Percentiles rank a stretch among this genome's conserved stretches.
Conservation (phyloP, 2,888 invertebrate species). For the Biston stratarius region DNA sequence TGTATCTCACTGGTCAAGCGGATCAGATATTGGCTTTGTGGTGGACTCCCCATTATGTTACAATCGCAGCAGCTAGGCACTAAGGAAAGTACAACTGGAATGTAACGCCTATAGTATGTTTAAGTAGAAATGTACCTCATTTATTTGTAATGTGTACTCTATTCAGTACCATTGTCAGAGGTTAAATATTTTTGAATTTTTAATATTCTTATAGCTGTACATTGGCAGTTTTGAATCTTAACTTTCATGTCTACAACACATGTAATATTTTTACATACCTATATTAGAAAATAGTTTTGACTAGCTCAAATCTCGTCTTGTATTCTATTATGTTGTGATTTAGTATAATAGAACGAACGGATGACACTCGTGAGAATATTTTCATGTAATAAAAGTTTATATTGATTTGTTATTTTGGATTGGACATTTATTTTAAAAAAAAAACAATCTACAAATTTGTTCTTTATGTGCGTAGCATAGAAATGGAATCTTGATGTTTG, state of each 20-base stretch:
- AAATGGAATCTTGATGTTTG: constrained; percentile 37
- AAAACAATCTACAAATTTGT: constrained; percentile 16
- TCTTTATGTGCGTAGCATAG: constrained; percentile 28
- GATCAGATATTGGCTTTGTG: background rate
- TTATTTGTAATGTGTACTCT: constrained; percentile 43
- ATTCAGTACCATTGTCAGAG: constrained; percentile 44
- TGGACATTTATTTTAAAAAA: constrained; percentile 27
- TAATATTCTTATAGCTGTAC: constrained; percentile 50
- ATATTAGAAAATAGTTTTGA: constrained; percentile 23
- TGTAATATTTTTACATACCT: constrained; percentile 24
- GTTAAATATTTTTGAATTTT: constrained; percentile 52
- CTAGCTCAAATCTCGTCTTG: constrained; percentile 30
- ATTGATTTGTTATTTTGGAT: constrained; percentile 30
- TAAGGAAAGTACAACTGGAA: constrained; percentile 48
- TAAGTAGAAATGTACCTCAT: constrained; percentile 47
- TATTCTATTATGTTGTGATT: constrained; percentile 22
- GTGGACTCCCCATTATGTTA: constrained; percentile 16
- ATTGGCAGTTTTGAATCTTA: constrained; percentile 42
- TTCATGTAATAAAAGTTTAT: constrained; percentile 21
- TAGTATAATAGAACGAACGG: constrained; percentile 19
- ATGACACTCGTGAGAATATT: constrained; percentile 8
- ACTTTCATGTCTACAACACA: constrained; percentile 30
- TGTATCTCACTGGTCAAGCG: background rate
- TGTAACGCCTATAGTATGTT: constrained; percentile 45
- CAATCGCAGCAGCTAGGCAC: constrained; percentile 38